Percentiles rank a stretch among this genome's conserved stretches.
Evolutionary conservation across 1,140 invertebrate genomes (phyloP).

Genomic region (fruit fly (Drosophila melanogaster)): Release_6_plus_ISO1_MT NT_037436.4:18934001-18934500

Average conservation of each 20-base stretch:
- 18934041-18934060: conserved; percentile 54
- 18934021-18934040: conserved; percentile 66
- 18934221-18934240: conserved; percentile 27
- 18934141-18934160: conserved; percentile 50
- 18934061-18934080: conserved; percentile 70
- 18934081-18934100: conserved; percentile 75
- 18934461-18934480: conserved; percentile 66
- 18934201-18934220: conserved; percentile 6
- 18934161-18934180: not conserved
- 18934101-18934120: conserved; percentile 72
- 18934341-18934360: conserved; percentile 56
- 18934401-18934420: conserved; percentile 11
- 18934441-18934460: conserved; percentile 81
- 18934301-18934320: conserved; percentile 52
- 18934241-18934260: conserved; percentile 28
- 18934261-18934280: conserved; percentile 12
- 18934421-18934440: conserved; percentile 72
- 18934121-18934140: conserved; percentile 28
- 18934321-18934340: conserved; percentile 57
- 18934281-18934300: conserved; percentile 29
- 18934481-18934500: conserved; percentile 17
- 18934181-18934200: conserved; percentile 43
- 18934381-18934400: conserved; percentile 17
- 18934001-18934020: conserved; percentile 55
- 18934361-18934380: conserved; percentile 14